phyloP scores from a whole-genome alignment of 2,888 invertebrate species.

The Trypoxylon attenuatum region DNA sequence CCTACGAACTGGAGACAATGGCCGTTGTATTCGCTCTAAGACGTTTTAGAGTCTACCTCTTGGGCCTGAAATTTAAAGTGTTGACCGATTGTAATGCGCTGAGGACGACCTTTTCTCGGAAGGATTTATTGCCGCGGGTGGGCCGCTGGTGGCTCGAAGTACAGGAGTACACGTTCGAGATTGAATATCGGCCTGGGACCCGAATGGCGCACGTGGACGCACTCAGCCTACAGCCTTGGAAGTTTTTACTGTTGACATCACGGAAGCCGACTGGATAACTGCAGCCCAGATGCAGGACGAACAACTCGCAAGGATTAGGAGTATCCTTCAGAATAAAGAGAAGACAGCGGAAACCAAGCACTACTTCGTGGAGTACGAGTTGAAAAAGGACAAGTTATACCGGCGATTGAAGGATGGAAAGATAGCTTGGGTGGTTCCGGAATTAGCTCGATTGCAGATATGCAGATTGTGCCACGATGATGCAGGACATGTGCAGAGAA shows the following conservation, averaged over 20 bases:
- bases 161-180: conserved; percentile 50
- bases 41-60: conserved; percentile 29
- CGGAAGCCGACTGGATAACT: too few relatives aligned
- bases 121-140: neutral
- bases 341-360: too few relatives aligned
- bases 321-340: too few relatives aligned
- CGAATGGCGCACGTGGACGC: conserved; percentile 45
- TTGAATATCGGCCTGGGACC: conserved; percentile 46
- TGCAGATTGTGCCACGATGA: neutral
- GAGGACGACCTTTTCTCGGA: neutral
- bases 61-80: conserved; percentile 38
- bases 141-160: neutral
- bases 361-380: too few relatives aligned
- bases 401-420: too few relatives aligned
- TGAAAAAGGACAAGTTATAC: too few relatives aligned
- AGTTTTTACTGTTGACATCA: too few relatives aligned
- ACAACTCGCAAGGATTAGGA: too few relatives aligned
- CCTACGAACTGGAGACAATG: conserved; percentile 1
- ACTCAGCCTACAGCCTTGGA: conserved; percentile 3
- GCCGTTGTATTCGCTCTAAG: conserved; percentile 21
- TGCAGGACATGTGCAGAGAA: neutral
- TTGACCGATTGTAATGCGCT: neutral
- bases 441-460: too few relatives aligned
- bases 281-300: too few relatives aligned
- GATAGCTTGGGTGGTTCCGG: too few relatives aligned